Evolutionary conservation across 2,797 vertebrate genomes (phyloP).

Genomic region (Anas bahamensis): DNA sequence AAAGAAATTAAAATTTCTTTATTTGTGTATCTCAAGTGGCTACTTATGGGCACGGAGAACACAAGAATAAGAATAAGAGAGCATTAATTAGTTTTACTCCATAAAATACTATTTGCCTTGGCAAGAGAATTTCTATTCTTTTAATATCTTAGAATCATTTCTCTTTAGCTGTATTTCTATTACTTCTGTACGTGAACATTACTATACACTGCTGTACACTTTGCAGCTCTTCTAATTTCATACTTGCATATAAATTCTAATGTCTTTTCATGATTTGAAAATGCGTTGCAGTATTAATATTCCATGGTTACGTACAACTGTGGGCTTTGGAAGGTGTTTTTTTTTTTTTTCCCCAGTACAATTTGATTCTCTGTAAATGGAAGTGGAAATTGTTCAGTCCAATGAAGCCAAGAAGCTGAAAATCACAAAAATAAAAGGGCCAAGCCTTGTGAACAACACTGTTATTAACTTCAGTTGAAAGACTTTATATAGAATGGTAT

Average conservation of each 20-base stretch:
- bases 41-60: neutral
- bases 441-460: neutral
- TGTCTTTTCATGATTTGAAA: neutral
- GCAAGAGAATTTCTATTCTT: neutral
- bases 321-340: neutral
- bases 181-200: neutral
- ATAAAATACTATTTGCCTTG: neutral
- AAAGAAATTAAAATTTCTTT: neutral
- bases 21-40: neutral
- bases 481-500: neutral
- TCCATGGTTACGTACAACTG: neutral
- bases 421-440: neutral
- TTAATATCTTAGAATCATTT: neutral
- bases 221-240: neutral
- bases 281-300: neutral
- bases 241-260: neutral
- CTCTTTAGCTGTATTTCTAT: neutral
- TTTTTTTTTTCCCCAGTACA: neutral
- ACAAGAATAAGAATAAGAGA: neutral
- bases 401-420: neutral
- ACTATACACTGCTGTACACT: neutral
- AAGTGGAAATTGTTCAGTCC: neutral
- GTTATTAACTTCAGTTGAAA: neutral
- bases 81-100: neutral
- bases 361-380: neutral